A percentile compares a stretch with the other conserved stretches of the same genome.
Evolutionary conservation across 1,140 invertebrate genomes (phyloP).

Genomic region (Luehdorfia chinensis): DNA sequence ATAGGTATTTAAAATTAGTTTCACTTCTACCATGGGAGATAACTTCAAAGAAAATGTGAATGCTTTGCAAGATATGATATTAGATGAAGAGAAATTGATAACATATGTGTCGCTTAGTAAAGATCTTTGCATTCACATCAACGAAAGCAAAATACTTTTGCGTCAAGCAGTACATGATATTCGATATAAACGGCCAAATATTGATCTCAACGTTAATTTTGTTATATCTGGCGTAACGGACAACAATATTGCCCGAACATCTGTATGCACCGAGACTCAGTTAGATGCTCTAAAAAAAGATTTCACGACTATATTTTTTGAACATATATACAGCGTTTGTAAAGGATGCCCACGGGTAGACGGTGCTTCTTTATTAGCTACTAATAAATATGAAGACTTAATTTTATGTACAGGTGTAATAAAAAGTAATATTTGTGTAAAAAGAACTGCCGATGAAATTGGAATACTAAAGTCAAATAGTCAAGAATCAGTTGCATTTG

Average conservation of each 20-base stretch:
- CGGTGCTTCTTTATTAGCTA: slow-evolving; percentile 33
- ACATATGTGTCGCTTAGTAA: slow-evolving; percentile 61
- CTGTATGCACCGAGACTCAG: slow-evolving; percentile 47
- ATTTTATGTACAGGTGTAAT: slow-evolving; percentile 50
- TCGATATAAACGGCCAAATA: slow-evolving; percentile 31
- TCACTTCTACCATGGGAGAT: slow-evolving; percentile 15
- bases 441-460: slow-evolving; percentile 46
- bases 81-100: slow-evolving; percentile 60
- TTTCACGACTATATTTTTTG: slow-evolving; percentile 47
- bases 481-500: slow-evolving; percentile 21
- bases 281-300: slow-evolving; percentile 29
- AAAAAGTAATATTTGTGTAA: slow-evolving; percentile 45
- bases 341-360: slow-evolving; percentile 41
- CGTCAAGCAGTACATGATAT: slow-evolving; percentile 33
- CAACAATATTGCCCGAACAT: slow-evolving; percentile 38
- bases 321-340: slow-evolving; percentile 59
- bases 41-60: slow-evolving; percentile 31
- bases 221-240: slow-evolving; percentile 49
- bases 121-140: slow-evolving; percentile 62
- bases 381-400: slow-evolving; percentile 57
- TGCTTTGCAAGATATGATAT: slow-evolving; percentile 51
- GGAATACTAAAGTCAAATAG: slow-evolving; percentile 43
- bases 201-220: slow-evolving; percentile 42
- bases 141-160: slow-evolving; percentile 57
- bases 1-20: background rate